Percentiles rank a stretch among this genome's conserved stretches.
Evolutionary conservation across 2,797 vertebrate genomes (phyloP).

Genomic region (Lepilemur septentrionalis): DNA sequence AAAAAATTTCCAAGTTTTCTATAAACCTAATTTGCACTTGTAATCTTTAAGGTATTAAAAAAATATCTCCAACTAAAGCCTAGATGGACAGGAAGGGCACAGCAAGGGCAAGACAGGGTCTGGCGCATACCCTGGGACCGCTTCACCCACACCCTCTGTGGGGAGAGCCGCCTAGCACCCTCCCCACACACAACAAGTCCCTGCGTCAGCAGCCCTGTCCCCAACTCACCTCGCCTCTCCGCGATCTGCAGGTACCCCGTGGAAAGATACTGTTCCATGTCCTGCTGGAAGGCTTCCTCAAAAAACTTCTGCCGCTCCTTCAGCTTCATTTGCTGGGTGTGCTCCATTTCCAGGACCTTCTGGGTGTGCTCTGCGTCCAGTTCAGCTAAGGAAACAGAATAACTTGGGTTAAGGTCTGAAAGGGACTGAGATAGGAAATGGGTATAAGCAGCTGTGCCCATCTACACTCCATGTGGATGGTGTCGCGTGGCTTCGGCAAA

Average conservation of each 20-base stretch:
- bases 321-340: constrained; percentile 93
- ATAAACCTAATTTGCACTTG: background rate
- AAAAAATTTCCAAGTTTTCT: background rate
- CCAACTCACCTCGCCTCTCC: constrained; percentile 92
- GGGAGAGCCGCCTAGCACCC: accelerated
- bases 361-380: constrained; percentile 91
- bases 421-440: accelerated
- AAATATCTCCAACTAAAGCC: background rate
- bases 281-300: constrained; percentile 98
- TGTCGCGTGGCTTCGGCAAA: accelerated
- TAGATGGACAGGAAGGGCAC: background rate
- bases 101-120: too few relatives aligned
- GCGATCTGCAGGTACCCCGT: constrained; percentile 96
- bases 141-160: accelerated
- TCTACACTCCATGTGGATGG: background rate
- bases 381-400: constrained; percentile 87
- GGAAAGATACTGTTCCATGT: constrained; percentile 98
- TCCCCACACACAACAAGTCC: background rate
- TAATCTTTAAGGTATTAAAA: background rate
- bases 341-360: constrained; percentile 92
- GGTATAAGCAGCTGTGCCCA: background rate
- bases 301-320: constrained; percentile 98
- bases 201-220: background rate
- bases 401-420: background rate
- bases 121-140: accelerated